These are phyloP conservation scores for Hylia prasina DNA, from an alignment of 2,113 vertebrate species.

Conservation along the genomic window DNA sequence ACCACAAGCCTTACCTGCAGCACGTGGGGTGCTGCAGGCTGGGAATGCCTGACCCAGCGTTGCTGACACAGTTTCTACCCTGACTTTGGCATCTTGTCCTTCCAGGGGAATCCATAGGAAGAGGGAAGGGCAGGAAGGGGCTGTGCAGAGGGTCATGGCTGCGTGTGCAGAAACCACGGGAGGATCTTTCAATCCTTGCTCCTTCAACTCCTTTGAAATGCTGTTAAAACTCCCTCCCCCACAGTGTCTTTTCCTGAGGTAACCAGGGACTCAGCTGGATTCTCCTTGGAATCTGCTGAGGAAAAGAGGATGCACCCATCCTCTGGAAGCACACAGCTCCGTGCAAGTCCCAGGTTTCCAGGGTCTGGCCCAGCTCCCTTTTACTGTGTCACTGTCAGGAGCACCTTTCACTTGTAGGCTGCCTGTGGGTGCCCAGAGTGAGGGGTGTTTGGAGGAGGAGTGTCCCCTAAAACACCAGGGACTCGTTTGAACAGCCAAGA, in stretches of 20 bases:
- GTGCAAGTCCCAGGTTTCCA: accelerated
- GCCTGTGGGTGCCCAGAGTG: background rate
- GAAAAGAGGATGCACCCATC: accelerated
- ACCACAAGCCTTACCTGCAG: background rate
- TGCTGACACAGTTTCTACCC: accelerated
- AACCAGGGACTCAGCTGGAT: background rate
- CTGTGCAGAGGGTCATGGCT: background rate
- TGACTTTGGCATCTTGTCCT: background rate
- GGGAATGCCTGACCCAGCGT: accelerated
- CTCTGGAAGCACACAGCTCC: background rate
- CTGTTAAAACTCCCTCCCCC: background rate
- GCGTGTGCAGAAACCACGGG: accelerated
- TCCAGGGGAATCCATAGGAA: accelerated
- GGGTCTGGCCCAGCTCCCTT: background rate
- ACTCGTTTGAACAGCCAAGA: accelerated
- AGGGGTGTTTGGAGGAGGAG: background rate
- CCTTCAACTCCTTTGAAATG: background rate
- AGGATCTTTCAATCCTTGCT: background rate
- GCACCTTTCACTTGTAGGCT: background rate
- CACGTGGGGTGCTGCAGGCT: background rate
- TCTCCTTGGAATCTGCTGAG: background rate
- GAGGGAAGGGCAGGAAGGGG: background rate
- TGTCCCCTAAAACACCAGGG: background rate
- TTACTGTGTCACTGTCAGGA: background rate
- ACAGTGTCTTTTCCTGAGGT: background rate